These are phyloP conservation scores for Sceloporus undulatus DNA, from an alignment of 2,113 vertebrate genomes.

Conservation along the genomic window DNA sequence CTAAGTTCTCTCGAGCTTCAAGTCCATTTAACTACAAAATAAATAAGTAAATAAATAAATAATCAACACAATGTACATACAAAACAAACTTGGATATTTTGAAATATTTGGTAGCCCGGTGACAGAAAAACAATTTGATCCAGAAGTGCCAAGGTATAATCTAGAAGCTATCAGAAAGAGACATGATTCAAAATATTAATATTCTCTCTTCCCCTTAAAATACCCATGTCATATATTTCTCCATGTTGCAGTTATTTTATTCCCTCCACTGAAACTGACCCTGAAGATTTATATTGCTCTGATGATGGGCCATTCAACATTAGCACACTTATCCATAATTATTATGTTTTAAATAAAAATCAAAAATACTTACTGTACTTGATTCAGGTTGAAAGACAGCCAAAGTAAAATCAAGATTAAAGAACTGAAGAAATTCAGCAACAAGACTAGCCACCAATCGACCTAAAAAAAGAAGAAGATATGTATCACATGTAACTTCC, in stretches of 20 bases:
- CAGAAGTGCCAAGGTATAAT: not conserved
- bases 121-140: not conserved
- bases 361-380: constrained; percentile 83
- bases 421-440: constrained; percentile 93
- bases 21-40: constrained; percentile 82
- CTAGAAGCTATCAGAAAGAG: not conserved
- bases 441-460: constrained; percentile 90
- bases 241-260: not conserved
- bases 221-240: not conserved
- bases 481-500: constrained; percentile 12
- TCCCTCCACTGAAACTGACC: not conserved
- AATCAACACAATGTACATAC: not conserved
- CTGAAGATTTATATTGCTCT: not conserved
- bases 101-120: not conserved
- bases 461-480: constrained; percentile 78
- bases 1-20: constrained; percentile 86
- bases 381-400: constrained; percentile 96
- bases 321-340: not conserved
- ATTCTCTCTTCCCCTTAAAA: not conserved
- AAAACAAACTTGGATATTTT: not conserved
- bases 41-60: not conserved
- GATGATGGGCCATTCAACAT: not conserved
- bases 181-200: not conserved
- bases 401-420: constrained; percentile 93
- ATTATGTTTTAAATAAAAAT: constrained; percentile 35